Conservation (phyloP, 2,888 invertebrate genomes). For the Melieria omissa region DNA sequence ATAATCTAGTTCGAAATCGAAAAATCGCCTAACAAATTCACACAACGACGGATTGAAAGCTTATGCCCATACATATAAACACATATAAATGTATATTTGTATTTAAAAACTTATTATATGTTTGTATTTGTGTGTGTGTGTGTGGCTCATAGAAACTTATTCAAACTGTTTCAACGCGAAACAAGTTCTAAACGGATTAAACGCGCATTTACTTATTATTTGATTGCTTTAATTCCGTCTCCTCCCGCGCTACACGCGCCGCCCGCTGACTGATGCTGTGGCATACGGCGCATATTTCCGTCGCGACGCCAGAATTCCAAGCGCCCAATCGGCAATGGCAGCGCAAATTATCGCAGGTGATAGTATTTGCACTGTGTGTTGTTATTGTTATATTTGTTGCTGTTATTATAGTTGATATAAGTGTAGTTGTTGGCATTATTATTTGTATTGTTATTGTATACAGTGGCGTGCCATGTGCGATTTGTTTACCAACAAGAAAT, state of each 20-base stretch:
- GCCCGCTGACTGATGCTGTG: neutral
- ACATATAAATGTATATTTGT: neutral
- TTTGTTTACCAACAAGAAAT: no score
- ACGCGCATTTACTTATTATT: constrained; percentile 14
- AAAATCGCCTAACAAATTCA: no score
- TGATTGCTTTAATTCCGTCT: constrained; percentile 12
- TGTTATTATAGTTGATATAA: no score
- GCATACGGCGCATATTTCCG: neutral
- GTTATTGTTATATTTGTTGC: no score
- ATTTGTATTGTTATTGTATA: no score
- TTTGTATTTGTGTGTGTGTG: neutral
- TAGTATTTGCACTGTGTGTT: no score
- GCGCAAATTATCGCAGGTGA: no score
- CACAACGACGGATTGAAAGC: neutral
- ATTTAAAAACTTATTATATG: neutral
- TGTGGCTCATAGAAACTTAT: neutral
- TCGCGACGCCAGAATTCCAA: neutral
- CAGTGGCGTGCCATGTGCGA: no score
- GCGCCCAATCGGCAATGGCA: neutral
- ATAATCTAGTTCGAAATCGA: no score
- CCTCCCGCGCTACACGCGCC: neutral
- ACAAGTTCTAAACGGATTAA: constrained; percentile 26
- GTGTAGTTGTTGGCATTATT: no score
- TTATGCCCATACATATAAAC: neutral
- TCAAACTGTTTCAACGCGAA: neutral